phyloP scores from a whole-genome alignment of 92 coral and sea anemone species.

The Epizoanthus ramosus region DNA sequence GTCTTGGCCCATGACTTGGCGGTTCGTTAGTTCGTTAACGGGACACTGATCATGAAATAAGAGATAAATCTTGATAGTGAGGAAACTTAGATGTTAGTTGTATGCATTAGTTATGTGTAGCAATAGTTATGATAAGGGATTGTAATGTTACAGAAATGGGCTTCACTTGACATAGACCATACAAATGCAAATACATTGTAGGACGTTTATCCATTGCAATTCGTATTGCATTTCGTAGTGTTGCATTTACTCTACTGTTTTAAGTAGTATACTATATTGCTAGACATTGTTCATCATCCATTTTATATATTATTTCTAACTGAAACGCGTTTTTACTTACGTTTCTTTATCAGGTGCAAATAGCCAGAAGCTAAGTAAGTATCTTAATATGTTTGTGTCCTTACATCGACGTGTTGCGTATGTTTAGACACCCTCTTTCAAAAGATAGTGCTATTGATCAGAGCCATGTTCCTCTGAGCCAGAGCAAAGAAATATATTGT shows the following conservation, averaged over 20 bases:
- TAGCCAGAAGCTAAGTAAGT: slow-evolving; percentile 17
- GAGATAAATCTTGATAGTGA: no score
- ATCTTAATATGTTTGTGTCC: slow-evolving; percentile 12
- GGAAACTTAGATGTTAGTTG: no score
- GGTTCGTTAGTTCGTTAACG: background rate
- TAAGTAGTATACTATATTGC: background rate
- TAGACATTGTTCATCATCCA: background rate
- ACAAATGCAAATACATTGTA: no score
- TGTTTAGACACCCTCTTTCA: no score
- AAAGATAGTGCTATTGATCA: no score
- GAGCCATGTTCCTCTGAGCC: no score
- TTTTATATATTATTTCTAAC: background rate
- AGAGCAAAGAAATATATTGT: no score
- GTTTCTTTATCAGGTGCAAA: slow-evolving; percentile 11
- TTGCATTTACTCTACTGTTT: background rate
- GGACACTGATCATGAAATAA: background rate
- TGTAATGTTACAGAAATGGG: no score
- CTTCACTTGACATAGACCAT: no score
- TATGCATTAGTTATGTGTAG: no score
- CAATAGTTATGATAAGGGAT: no score
- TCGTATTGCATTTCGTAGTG: background rate
- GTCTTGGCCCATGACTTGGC: background rate
- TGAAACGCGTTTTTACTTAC: background rate
- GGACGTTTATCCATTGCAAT: no score
- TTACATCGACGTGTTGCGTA: slow-evolving; percentile 19